Evolutionary conservation across 1,140 invertebrate genomes (phyloP).

Genomic region (Liolophura sinensis): DNA sequence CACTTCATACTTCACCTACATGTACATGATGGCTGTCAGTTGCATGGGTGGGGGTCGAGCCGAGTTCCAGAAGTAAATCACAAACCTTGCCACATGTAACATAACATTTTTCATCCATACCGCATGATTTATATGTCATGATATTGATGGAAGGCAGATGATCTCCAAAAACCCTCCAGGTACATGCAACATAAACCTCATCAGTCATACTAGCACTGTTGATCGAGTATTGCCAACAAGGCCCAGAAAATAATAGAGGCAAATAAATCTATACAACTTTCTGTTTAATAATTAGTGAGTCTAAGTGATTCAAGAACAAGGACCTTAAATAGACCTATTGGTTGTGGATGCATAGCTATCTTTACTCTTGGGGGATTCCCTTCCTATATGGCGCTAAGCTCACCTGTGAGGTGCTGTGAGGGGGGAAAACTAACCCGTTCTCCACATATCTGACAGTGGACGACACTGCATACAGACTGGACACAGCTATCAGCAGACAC

Average conservation of each 20-base stretch:
- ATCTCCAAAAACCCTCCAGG: too few species aligned
- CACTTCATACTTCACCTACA: too few species aligned
- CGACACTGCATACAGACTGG: slow-evolving; percentile 34
- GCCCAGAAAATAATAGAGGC: too few species aligned
- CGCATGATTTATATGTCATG: not conserved
- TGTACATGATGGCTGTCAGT: not conserved
- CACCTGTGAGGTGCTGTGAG: slow-evolving; percentile 42
- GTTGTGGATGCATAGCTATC: not conserved
- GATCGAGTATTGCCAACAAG: too few species aligned
- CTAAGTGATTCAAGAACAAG: not conserved
- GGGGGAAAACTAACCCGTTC: slow-evolving; percentile 50
- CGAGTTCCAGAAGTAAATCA: not conserved
- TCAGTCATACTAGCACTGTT: too few species aligned
- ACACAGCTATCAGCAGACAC: slow-evolving; percentile 41
- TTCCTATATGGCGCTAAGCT: slow-evolving; percentile 8
- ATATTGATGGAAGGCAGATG: not conserved
- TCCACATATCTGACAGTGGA: slow-evolving; percentile 58
- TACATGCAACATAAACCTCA: too few species aligned
- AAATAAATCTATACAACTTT: not conserved
- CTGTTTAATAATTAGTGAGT: not conserved
- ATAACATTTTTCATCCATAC: not conserved
- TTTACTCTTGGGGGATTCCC: not conserved
- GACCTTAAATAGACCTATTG: not conserved
- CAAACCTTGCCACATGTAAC: not conserved
- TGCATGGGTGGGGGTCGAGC: not conserved